Base-by-base conservation (phyloP, 2,888 invertebrate genomes). In the Drosophila prolongata region DNA sequence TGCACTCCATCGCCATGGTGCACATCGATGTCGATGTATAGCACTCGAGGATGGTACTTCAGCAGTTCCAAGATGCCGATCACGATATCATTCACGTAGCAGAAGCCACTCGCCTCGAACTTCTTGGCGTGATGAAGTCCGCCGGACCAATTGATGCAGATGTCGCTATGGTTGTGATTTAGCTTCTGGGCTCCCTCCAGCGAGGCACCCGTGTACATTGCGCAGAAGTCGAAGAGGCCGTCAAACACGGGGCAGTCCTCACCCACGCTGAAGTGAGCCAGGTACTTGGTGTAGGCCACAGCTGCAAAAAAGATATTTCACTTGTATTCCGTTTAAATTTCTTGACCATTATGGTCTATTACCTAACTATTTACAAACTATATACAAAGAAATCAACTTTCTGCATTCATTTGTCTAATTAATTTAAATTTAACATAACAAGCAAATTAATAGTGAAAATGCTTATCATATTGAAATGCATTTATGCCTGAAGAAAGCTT, bases 41-140 rank as follows among this genome's bases (percentile, higher is more conserved):
- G 93, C 1, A 99, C 99, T 66, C 99, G 93, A 0, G 97, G 96
- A 90, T 99, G 97, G 90, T 98, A 97, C 90, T 98, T 98, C 0
- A 99, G 92, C 6, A 99, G 93, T 92, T 99, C 99, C 55, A 99
- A 92, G 84, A 99, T 99, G 1, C 97, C 98, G 86, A 99, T 97
- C 0, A 99, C 99, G 80, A 99, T 99, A 91, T 99, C 99, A 90
- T 99, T 99, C 1, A 99, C 98, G 87, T 99, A 99, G 92, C 99
- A 99, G 91, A 99, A 99, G 1, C 99, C 95, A n/a, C 98, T 98
- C 0, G 99, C 99, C 93, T 98, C 98, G 93, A 97, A 98, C 92
- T 99, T 99, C 92, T 99, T 99, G 0, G 99, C 99, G 93, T 99
- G 99, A 94, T 99, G 99, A 57, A 99, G 93, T 0, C 99, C 99